Evolutionary conservation across 2,113 vertebrate species (phyloP).

Genomic region (Phainopepla nitens): DNA sequence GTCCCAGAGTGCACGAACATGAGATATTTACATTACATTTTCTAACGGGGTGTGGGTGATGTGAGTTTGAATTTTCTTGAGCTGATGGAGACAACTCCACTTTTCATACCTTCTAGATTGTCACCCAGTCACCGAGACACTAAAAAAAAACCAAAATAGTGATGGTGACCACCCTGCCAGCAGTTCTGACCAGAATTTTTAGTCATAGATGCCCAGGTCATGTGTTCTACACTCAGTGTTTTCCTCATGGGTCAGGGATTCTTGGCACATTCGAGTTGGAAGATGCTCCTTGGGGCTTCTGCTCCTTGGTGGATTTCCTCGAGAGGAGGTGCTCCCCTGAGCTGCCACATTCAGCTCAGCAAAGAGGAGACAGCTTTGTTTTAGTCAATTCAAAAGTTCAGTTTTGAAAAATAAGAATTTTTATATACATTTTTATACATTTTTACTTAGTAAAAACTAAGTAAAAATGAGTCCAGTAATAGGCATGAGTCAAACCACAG

Average conservation of each 20-base stretch:
- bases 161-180: not conserved
- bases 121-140: not conserved
- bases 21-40: not conserved
- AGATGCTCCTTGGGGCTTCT: not conserved
- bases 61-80: not conserved
- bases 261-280: not conserved
- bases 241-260: not conserved
- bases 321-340: not conserved
- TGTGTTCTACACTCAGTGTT: not conserved
- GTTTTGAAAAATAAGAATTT: too few species aligned
- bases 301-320: not conserved
- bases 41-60: not conserved
- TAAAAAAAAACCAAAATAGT: not conserved
- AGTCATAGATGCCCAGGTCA: not conserved
- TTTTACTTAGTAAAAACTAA: not conserved
- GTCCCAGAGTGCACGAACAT: too few species aligned
- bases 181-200: not conserved
- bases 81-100: not conserved
- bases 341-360: not conserved
- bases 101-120: not conserved
- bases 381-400: not conserved
- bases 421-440: too few species aligned
- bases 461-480: not conserved
- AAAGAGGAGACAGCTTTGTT: not conserved
- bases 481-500: not conserved